Evolutionary conservation across 2,113 vertebrate genomes (phyloP).

Genomic region (Pipa parva): DNA sequence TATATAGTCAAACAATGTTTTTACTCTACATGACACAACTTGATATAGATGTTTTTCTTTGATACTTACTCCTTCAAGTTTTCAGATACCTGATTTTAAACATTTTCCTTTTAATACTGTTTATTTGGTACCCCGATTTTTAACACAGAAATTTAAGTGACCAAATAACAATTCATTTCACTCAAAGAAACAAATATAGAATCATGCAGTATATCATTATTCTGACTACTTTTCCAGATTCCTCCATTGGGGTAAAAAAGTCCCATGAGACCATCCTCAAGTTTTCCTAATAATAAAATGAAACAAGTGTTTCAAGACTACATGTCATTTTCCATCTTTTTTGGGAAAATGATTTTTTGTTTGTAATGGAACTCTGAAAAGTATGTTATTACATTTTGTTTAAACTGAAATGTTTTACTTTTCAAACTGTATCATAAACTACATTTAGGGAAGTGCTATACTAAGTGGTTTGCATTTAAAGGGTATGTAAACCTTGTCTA

Average conservation of each 20-base stretch:
- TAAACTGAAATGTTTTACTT: not conserved
- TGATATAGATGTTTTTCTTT: too few relatives aligned
- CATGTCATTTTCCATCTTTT: constrained; percentile 26
- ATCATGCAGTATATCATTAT: not conserved
- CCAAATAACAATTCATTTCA: constrained; percentile 1
- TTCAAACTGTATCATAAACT: constrained; percentile 17
- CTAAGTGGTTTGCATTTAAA: too few relatives aligned
- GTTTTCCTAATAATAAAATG: constrained; percentile 17
- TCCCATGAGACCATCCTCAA: constrained; percentile 14
- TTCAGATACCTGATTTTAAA: too few relatives aligned
- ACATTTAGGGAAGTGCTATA: too few relatives aligned
- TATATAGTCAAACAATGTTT: too few relatives aligned
- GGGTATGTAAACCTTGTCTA: too few relatives aligned
- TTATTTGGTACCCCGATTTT: too few relatives aligned
- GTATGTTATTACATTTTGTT: not conserved
- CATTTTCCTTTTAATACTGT: too few relatives aligned
- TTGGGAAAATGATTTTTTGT: not conserved
- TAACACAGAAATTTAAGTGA: not conserved
- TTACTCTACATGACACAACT: too few relatives aligned
- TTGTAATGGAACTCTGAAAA: constrained; percentile 33
- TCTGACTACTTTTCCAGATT: constrained; percentile 2
- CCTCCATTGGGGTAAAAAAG: constrained; percentile 19
- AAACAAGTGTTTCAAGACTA: constrained; percentile 17
- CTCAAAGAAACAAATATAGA: not conserved
- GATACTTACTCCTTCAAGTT: too few relatives aligned